A percentile compares a stretch with the other conserved stretches of the same genome.
phyloP scores from a whole-genome alignment of 2,888 invertebrate genomes.

The Apomyelois bistriatella region DNA sequence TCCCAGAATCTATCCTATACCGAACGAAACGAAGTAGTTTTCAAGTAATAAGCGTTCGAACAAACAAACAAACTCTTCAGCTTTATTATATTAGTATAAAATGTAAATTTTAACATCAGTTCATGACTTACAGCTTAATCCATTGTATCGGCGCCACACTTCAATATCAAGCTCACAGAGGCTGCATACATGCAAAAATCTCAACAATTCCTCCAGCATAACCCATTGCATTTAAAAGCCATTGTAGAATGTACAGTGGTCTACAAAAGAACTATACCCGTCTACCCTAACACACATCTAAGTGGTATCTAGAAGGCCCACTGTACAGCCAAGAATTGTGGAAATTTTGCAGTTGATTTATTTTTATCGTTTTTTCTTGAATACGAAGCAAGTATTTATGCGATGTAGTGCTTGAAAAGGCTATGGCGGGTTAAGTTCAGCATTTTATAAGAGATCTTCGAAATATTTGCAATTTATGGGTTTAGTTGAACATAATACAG shows the following conservation, averaged over 20 bases:
- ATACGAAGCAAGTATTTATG: neutral
- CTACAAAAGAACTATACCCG: no score
- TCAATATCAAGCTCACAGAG: constrained; percentile 24
- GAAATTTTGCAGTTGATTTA: neutral
- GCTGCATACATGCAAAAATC: constrained; percentile 39
- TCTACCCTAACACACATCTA: no score
- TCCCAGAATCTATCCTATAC: no score
- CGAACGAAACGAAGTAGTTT: no score
- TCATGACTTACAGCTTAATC: constrained; percentile 22
- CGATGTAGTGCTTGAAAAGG: neutral
- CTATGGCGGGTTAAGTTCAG: neutral
- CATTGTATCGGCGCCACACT: constrained; percentile 28
- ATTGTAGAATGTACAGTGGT: constrained; percentile 10
- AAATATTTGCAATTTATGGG: no score
- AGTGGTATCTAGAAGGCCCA: no score
- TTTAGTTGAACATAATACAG: no score
- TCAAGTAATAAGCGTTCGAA: no score
- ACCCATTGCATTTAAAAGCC: constrained; percentile 16
- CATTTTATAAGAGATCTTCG: no score
- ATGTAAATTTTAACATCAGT: neutral
- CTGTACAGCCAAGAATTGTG: neutral
- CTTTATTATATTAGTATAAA: no score
- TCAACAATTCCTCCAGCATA: constrained; percentile 29
- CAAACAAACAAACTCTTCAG: no score
- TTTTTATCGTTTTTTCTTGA: constrained; percentile 2